Conservation (phyloP, 23 tunicate genomes). For the Trididemnum miniatum region DNA sequence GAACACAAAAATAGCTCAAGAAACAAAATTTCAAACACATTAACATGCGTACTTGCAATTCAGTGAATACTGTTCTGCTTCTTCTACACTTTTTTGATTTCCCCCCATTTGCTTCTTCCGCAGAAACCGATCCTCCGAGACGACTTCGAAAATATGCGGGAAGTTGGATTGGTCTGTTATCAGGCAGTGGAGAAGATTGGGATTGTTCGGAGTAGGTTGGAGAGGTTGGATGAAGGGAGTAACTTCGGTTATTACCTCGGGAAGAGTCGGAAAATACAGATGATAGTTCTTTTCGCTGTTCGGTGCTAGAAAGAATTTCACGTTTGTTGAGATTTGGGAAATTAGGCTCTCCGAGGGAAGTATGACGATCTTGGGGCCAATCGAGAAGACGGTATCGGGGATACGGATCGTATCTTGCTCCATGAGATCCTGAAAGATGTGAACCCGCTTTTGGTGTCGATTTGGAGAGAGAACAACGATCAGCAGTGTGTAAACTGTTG, state of each 20-base stretch:
- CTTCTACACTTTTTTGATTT: conserved; percentile 87
- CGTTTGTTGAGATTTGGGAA: not conserved
- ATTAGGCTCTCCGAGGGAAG: not conserved
- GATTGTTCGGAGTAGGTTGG: conserved; percentile 36
- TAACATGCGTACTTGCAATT: conserved; percentile 58
- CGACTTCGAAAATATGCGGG: conserved; percentile 62
- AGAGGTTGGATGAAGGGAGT: conserved; percentile 9
- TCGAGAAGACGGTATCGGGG: conserved; percentile 10
- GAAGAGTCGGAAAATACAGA: not conserved
- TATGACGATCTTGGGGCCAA: not conserved
- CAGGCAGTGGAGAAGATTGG: conserved; percentile 17
- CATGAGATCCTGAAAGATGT: not conserved
- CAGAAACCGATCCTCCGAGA: conserved; percentile 18
- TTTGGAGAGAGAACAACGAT: not conserved
- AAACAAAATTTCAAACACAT: too few relatives aligned
- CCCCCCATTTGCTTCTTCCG: not conserved
- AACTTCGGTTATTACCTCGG: not conserved
- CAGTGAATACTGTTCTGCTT: conserved; percentile 91
- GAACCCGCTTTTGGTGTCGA: not conserved
- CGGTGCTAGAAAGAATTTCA: not conserved
- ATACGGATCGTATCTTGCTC: conserved; percentile 1
- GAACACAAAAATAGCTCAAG: too few relatives aligned
- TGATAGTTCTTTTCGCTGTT: not conserved
- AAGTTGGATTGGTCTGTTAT: conserved; percentile 36
- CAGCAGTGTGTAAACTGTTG: not conserved